Evolutionary conservation across 2,797 vertebrate genomes (phyloP).

Genomic region (Argya squamiceps): DNA sequence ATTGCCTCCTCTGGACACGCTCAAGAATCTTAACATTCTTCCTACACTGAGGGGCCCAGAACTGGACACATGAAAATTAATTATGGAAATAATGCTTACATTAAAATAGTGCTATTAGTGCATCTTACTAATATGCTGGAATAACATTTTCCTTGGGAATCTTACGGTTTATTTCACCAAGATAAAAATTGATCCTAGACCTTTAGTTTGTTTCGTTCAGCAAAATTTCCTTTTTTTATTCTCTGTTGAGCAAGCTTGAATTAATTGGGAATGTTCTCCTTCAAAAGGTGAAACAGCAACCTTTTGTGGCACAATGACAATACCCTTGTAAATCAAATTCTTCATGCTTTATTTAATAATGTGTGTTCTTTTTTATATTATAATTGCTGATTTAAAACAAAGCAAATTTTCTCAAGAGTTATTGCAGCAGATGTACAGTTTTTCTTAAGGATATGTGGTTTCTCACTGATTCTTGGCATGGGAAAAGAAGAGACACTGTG

Average conservation of each 20-base stretch:
- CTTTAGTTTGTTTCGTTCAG: neutral
- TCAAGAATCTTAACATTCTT: accelerated
- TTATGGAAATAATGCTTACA: neutral
- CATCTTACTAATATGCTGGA: neutral
- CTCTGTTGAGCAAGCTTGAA: neutral
- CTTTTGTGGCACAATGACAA: neutral
- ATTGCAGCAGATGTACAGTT: conserved; percentile 41
- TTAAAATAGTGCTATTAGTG: neutral
- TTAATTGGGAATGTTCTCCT: neutral
- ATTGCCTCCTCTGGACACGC: accelerated
- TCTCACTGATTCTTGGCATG: conserved; percentile 54
- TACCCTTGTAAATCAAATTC: conserved; percentile 12
- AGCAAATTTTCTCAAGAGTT: conserved; percentile 10
- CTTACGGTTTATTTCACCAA: neutral
- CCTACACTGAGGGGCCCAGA: too few species aligned
- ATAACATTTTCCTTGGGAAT: neutral
- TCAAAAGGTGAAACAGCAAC: neutral
- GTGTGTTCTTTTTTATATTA: conserved; percentile 16
- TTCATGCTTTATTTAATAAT: conserved; percentile 1
- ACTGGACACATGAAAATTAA: neutral
- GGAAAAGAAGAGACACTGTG: neutral
- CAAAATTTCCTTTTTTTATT: neutral
- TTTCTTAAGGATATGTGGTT: conserved; percentile 38
- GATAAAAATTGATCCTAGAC: neutral
- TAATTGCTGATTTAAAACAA: conserved; percentile 1